Conservation (phyloP, 2,888 invertebrate species). For the Cataglyphis altisquamis region DNA sequence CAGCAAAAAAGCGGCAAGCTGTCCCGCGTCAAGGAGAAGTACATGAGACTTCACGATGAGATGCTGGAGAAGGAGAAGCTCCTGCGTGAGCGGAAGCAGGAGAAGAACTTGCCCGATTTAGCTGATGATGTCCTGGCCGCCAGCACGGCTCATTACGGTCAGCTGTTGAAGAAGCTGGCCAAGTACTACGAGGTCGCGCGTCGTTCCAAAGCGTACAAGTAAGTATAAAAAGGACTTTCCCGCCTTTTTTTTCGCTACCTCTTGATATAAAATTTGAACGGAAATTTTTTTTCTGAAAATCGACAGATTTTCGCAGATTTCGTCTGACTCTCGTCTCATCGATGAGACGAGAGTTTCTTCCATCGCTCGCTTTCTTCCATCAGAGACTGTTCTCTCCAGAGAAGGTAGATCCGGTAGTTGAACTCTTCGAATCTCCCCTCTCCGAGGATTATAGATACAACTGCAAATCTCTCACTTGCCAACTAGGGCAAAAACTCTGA, state of each 20-base stretch:
- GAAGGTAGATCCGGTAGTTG: neutral
- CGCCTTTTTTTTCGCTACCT: neutral
- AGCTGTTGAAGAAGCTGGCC: constrained; percentile 86
- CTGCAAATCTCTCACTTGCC: neutral
- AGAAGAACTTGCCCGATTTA: constrained; percentile 84
- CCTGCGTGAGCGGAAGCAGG: constrained; percentile 8
- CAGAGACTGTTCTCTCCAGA: neutral
- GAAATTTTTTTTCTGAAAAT: neutral
- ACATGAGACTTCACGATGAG: constrained; percentile 79
- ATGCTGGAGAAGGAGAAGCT: constrained; percentile 73
- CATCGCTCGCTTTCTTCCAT: constrained; percentile 1
- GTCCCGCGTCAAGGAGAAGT: constrained; percentile 79
- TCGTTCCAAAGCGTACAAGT: constrained; percentile 87
- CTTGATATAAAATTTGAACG: neutral
- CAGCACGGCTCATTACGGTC: constrained; percentile 87
- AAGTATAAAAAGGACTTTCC: constrained; percentile 78
- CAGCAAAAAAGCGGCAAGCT: constrained; percentile 66
- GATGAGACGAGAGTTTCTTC: neutral
- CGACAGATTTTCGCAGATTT: neutral
- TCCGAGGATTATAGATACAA: neutral
- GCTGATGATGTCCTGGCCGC: constrained; percentile 86
- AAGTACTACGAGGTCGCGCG: constrained; percentile 84
- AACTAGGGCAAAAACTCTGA: neutral
- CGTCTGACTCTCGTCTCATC: neutral
- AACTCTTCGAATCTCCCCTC: neutral